These are phyloP conservation scores for Corydoras maculifer DNA, from an alignment of 2,113 vertebrate genomes.

Conservation along the genomic window DNA sequence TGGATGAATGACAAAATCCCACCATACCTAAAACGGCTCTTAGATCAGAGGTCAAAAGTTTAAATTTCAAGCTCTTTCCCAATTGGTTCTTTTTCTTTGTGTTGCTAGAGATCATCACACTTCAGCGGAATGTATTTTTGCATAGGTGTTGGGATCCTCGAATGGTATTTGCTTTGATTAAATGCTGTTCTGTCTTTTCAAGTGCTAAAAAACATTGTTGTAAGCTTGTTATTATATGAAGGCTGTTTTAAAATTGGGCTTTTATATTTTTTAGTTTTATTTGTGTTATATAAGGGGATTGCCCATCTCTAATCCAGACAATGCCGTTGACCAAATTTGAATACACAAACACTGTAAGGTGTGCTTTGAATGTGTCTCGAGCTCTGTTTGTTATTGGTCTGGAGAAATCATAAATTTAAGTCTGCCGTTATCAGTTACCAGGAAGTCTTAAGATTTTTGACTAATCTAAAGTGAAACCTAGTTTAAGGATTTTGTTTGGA, in stretches of 20 bases:
- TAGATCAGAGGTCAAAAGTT: not conserved
- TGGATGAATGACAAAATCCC: not conserved
- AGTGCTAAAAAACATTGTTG: too few species aligned
- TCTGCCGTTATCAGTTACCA: constrained; percentile 25
- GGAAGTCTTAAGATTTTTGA: constrained; percentile 11
- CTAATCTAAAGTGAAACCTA: constrained; percentile 7
- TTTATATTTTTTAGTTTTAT: too few species aligned
- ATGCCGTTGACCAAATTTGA: constrained; percentile 29
- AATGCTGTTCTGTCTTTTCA: too few species aligned
- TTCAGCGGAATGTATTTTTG: not conserved
- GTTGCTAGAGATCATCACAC: not conserved
- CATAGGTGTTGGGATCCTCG: too few species aligned
- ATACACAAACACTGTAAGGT: constrained; percentile 17
- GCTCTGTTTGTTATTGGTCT: not conserved
- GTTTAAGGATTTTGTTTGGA: too few species aligned
- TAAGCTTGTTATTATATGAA: too few species aligned
- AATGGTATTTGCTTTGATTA: too few species aligned
- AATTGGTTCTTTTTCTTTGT: not conserved
- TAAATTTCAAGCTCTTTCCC: not conserved
- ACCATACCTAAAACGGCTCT: not conserved
- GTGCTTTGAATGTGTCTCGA: constrained; percentile 20
- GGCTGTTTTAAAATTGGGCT: too few species aligned
- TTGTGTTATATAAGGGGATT: constrained; percentile 1
- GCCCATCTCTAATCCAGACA: constrained; percentile 7
- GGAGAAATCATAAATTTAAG: not conserved